Base-by-base conservation (phyloP, 2,113 vertebrate genomes). In the Piaya cayana region DNA sequence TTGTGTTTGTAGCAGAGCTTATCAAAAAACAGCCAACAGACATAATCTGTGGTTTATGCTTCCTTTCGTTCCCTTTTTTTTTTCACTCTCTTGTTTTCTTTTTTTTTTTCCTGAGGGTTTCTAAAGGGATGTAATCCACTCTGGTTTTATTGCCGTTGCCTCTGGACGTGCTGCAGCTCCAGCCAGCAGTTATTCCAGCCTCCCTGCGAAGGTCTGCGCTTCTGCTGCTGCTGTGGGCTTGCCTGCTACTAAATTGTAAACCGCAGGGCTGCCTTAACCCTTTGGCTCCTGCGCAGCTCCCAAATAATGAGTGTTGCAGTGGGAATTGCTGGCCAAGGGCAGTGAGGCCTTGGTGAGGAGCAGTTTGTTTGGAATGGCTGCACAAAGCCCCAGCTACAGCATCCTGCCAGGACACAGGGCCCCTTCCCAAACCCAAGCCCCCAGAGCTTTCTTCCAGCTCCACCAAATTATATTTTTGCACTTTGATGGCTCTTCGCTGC, bases 11-110 rank as follows among this genome's bases (percentile, higher is more conserved):
- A 96, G 93, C 92, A 43, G 65, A 86, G 91, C 91, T 97, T 96
- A 96, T 96, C 95, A 96, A 92, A 95, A 96, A 96, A 96, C 86
- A 96, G 94, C 95, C 96, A 97, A 96, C 96, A 96, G 95, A 95
- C 88, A 94, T 96, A 95, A 97, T 97, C 96, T 94, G 97, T 94
- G 96, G 94, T 93, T 97, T 95, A 87, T 4, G 45, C 86, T 94
- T 93, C 94, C 93, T 96, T 95, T 94, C 68, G 42, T 72, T 82
- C 74, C 32, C 18, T 55, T 58, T 87, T 62, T 37, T 39, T 78
- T 52, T 36, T 16, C 3, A 3, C 30, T 68, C 56, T 55, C 32
- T 82, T 88, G 10, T 81, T 95, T 93, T 60, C 42, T 11, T 43
- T 26, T 39, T 59, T 45, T 78, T 79, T 83, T 53, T 68, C 19